A percentile compares a stretch with the other conserved stretches of the same genome.
Conservation (phyloP, 1,140 invertebrate species). For the Vanessa tameamea region DNA sequence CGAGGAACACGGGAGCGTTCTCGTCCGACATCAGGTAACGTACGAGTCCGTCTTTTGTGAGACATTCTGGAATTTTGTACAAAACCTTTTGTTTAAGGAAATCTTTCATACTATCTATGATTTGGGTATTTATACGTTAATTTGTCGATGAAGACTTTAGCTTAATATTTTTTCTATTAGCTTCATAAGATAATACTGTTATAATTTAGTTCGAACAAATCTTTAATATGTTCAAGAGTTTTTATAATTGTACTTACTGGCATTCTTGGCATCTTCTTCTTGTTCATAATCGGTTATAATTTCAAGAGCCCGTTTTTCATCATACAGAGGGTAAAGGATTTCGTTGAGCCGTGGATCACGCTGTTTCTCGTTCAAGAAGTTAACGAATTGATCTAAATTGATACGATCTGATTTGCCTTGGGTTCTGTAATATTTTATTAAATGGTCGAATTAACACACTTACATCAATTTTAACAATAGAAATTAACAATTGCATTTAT, state of each 20-base stretch:
- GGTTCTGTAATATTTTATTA: slow-evolving; percentile 83
- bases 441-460: background rate
- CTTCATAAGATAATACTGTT: too few species aligned
- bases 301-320: slow-evolving; percentile 95
- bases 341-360: slow-evolving; percentile 99
- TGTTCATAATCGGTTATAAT: slow-evolving; percentile 97
- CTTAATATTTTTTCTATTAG: too few species aligned
- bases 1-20: slow-evolving; percentile 98
- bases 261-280: slow-evolving; percentile 88
- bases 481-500: background rate
- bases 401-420: slow-evolving; percentile 95
- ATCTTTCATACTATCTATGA: too few species aligned
- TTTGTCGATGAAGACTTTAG: too few species aligned
- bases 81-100: background rate
- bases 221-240: too few species aligned
- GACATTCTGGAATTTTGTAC: slow-evolving; percentile 79
- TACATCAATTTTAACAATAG: too few species aligned
- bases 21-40: slow-evolving; percentile 99
- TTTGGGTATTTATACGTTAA: too few species aligned
- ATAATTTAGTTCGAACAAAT: too few species aligned
- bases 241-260: slow-evolving; percentile 82
- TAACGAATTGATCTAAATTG: slow-evolving; percentile 92
- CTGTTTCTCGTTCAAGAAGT: slow-evolving; percentile 99
- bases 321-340: slow-evolving; percentile 98
- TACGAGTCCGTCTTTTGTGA: slow-evolving; percentile 97